A percentile compares a stretch with the other conserved stretches of the same genome.
phyloP scores from a whole-genome alignment of 2,797 vertebrate genomes.

The Argya squamiceps region DNA sequence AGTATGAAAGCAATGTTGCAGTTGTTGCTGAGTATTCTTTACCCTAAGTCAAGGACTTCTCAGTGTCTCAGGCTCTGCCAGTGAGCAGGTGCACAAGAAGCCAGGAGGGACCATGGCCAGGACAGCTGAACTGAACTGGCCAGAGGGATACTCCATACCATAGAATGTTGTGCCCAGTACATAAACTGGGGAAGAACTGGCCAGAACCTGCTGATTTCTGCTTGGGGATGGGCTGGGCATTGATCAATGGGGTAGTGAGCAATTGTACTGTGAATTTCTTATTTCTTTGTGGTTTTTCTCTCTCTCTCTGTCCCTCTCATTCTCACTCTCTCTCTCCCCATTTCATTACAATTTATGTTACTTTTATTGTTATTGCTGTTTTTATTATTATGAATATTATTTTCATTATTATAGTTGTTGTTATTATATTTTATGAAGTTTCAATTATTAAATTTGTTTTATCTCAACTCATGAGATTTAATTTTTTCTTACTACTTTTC shows the following conservation, averaged over 20 bases:
- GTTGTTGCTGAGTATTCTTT: not conserved
- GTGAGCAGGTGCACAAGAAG: not conserved
- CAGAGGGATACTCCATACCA: not conserved
- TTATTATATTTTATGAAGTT: not conserved
- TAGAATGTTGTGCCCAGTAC: rapidly evolving
- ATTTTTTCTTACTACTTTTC: not conserved
- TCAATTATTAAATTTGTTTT: not conserved
- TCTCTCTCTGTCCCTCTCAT: not conserved
- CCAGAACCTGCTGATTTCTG: not conserved
- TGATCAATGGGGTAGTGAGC: not conserved
- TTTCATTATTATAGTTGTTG: not conserved
- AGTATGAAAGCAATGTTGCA: not conserved
- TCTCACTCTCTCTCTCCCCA: not conserved
- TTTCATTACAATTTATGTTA: not conserved
- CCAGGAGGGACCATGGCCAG: not conserved
- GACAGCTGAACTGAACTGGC: not conserved
- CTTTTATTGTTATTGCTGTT: not conserved
- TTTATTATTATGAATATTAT: not conserved
- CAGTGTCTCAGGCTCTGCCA: not conserved
- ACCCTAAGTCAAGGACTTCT: not conserved
- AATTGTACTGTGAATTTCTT: not conserved
- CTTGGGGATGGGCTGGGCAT: too few species aligned
- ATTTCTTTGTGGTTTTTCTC: not conserved
- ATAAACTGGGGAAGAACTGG: not conserved
- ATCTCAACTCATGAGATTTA: not conserved